Evolutionary conservation across 2,888 invertebrate genomes (phyloP), one percentile per base, ranked within the genome.

Genomic region (Phyto melanocephala): DNA sequence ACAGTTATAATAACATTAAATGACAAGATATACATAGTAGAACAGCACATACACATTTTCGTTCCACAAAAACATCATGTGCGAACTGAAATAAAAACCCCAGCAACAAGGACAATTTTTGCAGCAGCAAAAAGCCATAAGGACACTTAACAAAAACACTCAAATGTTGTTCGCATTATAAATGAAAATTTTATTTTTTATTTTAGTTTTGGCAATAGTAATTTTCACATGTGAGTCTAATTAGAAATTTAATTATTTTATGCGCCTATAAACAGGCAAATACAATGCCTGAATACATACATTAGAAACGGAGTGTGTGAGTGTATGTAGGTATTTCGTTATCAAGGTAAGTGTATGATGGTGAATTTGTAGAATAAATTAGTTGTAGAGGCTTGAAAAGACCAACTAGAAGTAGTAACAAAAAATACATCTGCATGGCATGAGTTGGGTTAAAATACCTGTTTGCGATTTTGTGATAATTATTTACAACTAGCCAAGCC

Each of bases 181-280:
- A 56, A 75, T 13, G 45, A 54, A 33, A 42, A 47, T 67, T 37
- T 60, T 52, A 52, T 22, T 40, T 24, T 52, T 15, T 28, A 0
- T 22, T 22, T 2, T 22, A 20, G 60, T 68, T 77, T 75, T 56
- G 75, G 74, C 74, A 78, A 79, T 82, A 82, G 79, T 75, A 79
- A 65, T 79, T 83, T 81, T 70, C 75, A 74, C 76, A 76, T 83
- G 72, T 79, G 81, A 76, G 47, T 81, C 75, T 84, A 84, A 84
- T 83, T 83, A 74, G 79, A 84, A 81, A 81, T 84, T 84, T 84
- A 83, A 84, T 84, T 84, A 84, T 84, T 84, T 83, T 74, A 76
- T 83, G 70, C 79, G 62, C 65, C 65, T 71, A 40, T 62, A 74
- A 28, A 75, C 42, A 52, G 11, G n/a, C 35, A 54, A 3, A 62